phyloP scores from a whole-genome alignment of 1,140 invertebrate species.

The Euglossa dilemma region DNA sequence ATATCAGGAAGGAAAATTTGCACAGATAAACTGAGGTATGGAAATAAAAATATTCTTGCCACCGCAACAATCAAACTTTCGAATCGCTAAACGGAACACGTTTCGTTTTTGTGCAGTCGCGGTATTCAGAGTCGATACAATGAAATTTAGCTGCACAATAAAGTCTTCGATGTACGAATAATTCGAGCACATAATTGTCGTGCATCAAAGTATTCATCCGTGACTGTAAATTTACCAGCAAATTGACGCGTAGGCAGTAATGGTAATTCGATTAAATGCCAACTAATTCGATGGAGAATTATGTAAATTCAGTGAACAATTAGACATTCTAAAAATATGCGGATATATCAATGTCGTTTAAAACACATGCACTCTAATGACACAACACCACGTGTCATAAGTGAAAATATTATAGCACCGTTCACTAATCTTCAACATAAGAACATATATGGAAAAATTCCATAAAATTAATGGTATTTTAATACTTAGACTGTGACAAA shows the following conservation, averaged over 20 bases:
- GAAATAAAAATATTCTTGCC: background rate
- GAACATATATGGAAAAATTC: no score
- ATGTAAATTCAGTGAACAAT: background rate
- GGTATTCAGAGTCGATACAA: background rate
- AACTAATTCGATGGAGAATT: background rate
- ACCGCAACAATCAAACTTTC: background rate
- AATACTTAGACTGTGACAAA: no score
- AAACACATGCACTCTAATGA: no score
- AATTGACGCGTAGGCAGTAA: background rate
- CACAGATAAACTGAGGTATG: no score
- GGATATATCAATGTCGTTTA: background rate
- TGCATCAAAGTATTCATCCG: background rate
- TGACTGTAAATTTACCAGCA: background rate
- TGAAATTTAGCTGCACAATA: background rate
- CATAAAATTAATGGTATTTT: no score
- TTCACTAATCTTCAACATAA: no score
- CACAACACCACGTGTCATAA: no score
- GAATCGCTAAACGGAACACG: background rate
- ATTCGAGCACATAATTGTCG: constrained; percentile 7
- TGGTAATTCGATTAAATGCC: background rate
- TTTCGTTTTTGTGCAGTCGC: background rate
- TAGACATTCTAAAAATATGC: background rate
- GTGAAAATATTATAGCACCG: no score
- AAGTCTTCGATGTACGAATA: background rate
- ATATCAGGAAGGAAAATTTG: no score